Base-by-base conservation (phyloP, 2,113 vertebrate genomes). In the Polyodon spathula region DNA sequence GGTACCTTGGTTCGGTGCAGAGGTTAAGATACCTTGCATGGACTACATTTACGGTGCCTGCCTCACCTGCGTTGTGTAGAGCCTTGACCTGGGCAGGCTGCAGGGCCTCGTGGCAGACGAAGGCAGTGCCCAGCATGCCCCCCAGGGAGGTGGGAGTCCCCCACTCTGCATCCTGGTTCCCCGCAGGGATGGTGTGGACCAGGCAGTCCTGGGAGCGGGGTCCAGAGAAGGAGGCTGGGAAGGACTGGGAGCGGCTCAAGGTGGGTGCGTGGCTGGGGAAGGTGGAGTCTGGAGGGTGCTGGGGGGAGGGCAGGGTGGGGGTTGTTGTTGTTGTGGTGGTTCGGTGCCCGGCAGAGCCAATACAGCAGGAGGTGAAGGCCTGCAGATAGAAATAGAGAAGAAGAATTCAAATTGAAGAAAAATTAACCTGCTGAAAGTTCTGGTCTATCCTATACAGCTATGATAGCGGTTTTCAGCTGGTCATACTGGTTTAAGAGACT, bases 301-400 rank as follows among this genome's bases (percentile, higher is more conserved):
- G 8, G 0, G 57, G 55, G 0, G 82, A 65, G 0, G 67, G 58
- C 37, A 84, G 72, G 63, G 80, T 83, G 3, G 85, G 81, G 8
- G 81, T 85, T 51, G 80, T 75, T 0, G 70, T 75, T 6, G 85
- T 87, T 37, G 90, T 96, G 12, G 83, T 88, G 14, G 95, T 97
- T 15, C 95, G 90, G 78, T 99, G 88, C 37, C 96, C 96, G 0
- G 96, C 95, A 0, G 93, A 96, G 55, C 96, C 95, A 0, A 98
- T 98, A 72, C 94, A 97, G 83, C 95, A 98, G 67, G 93, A 99
- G 6, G 92, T 94, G 76, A 97, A 97, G 61, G 95, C 87, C 96
- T 99, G 66, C 11, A 42, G 51, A 42, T 8, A 27, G 14, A 16
- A 14, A 27, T 17, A 15, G 37, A 14, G 11, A 5, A 37, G 46